phyloP scores from a whole-genome alignment of 2,113 vertebrate genomes.

The Gymnogyps californianus region DNA sequence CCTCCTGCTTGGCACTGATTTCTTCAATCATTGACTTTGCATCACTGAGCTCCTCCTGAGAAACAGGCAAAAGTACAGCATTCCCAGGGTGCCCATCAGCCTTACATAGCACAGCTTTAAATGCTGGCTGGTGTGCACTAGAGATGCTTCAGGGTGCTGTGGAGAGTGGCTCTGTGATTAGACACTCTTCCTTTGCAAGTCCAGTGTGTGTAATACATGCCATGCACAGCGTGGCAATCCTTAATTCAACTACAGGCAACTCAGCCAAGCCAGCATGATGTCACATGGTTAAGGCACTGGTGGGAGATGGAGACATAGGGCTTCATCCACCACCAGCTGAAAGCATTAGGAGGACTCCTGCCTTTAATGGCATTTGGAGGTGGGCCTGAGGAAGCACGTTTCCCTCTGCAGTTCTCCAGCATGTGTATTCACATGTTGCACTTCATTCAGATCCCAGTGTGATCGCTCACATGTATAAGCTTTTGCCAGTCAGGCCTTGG shows the following conservation, averaged over 20 bases:
- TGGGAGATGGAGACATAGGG: not conserved
- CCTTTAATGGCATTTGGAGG: not conserved
- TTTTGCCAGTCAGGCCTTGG: not conserved
- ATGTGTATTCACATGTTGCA: not conserved
- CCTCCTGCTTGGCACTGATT: constrained; percentile 86
- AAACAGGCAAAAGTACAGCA: not conserved
- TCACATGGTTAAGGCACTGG: not conserved
- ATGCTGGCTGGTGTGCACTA: not conserved
- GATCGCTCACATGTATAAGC: not conserved
- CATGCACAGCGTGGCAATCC: not conserved
- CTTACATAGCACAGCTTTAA: not conserved
- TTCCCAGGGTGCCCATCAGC: not conserved
- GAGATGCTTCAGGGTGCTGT: not conserved
- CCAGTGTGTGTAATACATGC: not conserved
- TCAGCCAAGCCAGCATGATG: not conserved
- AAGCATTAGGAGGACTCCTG: not conserved
- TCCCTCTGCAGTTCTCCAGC: not conserved
- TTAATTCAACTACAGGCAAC: not conserved
- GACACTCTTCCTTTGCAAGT: not conserved
- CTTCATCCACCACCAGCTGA: not conserved
- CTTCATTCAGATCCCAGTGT: not conserved
- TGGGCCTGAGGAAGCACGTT: not conserved
- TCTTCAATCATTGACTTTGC: constrained; percentile 88
- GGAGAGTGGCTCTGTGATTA: not conserved
- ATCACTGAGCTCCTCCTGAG: constrained; percentile 88